Percentiles rank a stretch among this genome's conserved stretches.
phyloP scores from a whole-genome alignment of 2,113 vertebrate genomes.

The Pterocles orientalis region DNA sequence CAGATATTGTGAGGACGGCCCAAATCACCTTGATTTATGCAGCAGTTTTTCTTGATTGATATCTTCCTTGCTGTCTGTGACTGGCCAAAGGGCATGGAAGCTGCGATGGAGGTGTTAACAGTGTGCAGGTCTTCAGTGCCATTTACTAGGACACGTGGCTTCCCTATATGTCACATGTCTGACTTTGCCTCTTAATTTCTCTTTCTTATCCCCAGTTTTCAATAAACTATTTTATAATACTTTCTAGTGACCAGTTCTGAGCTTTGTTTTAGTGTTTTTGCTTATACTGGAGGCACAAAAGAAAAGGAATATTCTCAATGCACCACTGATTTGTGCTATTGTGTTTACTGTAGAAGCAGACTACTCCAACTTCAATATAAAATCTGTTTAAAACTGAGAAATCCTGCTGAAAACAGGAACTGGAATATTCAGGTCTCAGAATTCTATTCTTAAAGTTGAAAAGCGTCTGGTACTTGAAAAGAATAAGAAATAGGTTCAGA shows the following conservation, averaged over 20 bases:
- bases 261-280: background rate
- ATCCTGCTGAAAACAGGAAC: background rate
- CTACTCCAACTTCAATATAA: background rate
- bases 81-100: fast-evolving
- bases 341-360: background rate
- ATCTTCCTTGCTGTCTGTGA: background rate
- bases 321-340: background rate
- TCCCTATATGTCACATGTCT: background rate
- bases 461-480: background rate
- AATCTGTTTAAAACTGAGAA: background rate
- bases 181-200: background rate
- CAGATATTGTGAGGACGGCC: background rate
- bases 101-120: fast-evolving
- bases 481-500: background rate
- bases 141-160: background rate
- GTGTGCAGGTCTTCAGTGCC: background rate
- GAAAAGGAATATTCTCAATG: background rate
- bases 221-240: background rate
- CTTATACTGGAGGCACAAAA: background rate
- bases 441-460: background rate
- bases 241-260: background rate
- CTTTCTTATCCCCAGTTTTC: background rate
- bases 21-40: background rate
- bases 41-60: fast-evolving
- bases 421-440: background rate